Conservation (phyloP, 1,140 invertebrate species). For the Antheraea mylitta region DNA sequence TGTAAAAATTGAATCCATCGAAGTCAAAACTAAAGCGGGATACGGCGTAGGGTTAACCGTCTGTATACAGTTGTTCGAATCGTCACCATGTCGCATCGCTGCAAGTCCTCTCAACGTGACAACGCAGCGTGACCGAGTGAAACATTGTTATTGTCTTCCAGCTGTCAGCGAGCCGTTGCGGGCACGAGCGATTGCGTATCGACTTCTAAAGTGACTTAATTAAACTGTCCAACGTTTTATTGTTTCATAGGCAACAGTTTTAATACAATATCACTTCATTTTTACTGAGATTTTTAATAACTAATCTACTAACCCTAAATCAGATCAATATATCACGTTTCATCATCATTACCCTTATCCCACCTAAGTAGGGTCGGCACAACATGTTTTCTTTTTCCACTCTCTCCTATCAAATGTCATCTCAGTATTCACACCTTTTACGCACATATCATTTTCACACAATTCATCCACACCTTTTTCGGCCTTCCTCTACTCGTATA, state of each 20-base stretch:
- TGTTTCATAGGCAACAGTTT: not conserved
- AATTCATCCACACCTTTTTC: too few relatives aligned
- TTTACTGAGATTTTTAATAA: not conserved
- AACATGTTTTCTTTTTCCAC: too few relatives aligned
- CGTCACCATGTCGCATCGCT: not conserved
- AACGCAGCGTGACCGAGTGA: slow-evolving; percentile 12
- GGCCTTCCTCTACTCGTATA: too few relatives aligned
- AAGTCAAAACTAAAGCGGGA: not conserved
- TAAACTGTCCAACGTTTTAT: slow-evolving; percentile 20
- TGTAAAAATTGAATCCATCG: not conserved
- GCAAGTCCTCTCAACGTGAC: not conserved
- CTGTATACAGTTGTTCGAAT: not conserved
- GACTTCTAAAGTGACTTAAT: slow-evolving; percentile 18
- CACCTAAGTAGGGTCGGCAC: too few relatives aligned
- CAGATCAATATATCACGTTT: too few relatives aligned
- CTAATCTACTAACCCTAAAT: too few relatives aligned
- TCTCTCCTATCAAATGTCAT: too few relatives aligned
- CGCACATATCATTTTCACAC: too few relatives aligned
- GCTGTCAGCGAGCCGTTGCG: slow-evolving; percentile 16
- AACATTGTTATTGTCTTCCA: slow-evolving; percentile 22
- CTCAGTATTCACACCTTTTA: too few relatives aligned
- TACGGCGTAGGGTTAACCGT: not conserved
- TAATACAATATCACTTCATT: not conserved
- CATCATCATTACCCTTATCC: too few relatives aligned
- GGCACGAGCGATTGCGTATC: slow-evolving; percentile 11